Base-by-base conservation (phyloP, 2,888 invertebrate species). In the Dendrolimus pini region DNA sequence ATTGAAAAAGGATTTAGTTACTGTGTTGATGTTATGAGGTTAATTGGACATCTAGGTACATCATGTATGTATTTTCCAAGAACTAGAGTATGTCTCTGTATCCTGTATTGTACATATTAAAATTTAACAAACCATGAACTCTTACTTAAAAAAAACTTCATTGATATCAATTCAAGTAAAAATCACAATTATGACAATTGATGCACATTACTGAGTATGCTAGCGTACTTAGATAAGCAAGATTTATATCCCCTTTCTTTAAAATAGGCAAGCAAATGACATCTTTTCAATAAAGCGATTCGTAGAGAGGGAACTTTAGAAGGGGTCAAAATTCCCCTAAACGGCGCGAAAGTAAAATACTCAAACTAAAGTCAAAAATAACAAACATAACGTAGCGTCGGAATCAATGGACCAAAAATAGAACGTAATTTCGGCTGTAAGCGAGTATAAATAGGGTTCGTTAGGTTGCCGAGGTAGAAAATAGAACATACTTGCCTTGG, bases 341-440 rank as follows among this genome's bases (percentile, higher is more conserved):
- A 58, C 12, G 58, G 56, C 57, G 59, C 62, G 57, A 64, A 62
- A 64, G 56, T 61, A 56, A 60, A 69, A 66, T 62, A n/a, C 53
- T 42, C 41, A 14, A 18, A 67, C 60, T 60, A 58, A 61, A 70
- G 69, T 70, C 62, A 67, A 68, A 73, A 72, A 75, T 70, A 75
- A 72, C 69, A 72, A 73, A 67, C 57, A 62, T 61, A 67, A 69
- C 60, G 62, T 63, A 59, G 59, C 62, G 67, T 65, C 65, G 70
- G 67, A 74, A 75, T 75, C 74, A 72, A 74, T 72, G 67, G 59
- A 59, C 71, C 62, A 63, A 71, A 70, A 77, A 77, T 79, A 82
- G 73, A 74, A 69, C 68, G 66, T 67, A 70, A 76, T 77, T 72
- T 75, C 64, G 65, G 61, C 64, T 66, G 63, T 63, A 65, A 62